phyloP scores from a whole-genome alignment of 2,113 vertebrate genomes.

The Phrynosoma blainvillii region DNA sequence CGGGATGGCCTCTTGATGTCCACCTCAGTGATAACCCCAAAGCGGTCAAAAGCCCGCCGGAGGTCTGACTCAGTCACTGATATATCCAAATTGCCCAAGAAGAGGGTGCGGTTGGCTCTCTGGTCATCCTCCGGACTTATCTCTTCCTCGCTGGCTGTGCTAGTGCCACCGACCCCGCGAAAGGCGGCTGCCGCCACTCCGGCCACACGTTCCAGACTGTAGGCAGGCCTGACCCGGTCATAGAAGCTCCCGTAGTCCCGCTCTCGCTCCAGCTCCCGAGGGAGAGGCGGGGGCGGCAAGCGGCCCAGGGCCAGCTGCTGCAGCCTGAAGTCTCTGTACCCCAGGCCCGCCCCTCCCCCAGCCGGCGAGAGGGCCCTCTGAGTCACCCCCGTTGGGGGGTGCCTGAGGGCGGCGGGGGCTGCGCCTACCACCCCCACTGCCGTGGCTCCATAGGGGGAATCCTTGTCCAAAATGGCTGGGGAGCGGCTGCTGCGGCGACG shows the following conservation, averaged over 20 bases:
- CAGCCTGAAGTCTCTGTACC: conserved; percentile 92
- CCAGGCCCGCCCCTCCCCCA: conserved; percentile 80
- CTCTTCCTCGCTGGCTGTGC: conserved; percentile 81
- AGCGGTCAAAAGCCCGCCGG: conserved; percentile 91
- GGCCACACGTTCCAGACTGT: conserved; percentile 82
- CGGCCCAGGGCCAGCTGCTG: conserved; percentile 93
- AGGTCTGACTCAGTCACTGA: conserved; percentile 91
- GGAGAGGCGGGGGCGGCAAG: conserved; percentile 89
- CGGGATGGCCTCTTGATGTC: conserved; percentile 92
- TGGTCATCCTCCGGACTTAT: conserved; percentile 97
- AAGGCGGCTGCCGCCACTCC: conserved; percentile 81
- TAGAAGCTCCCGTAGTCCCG: conserved; percentile 90
- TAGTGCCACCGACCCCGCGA: conserved; percentile 62
- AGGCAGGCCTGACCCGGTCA: conserved; percentile 88
- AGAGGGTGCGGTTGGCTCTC: conserved; percentile 94
- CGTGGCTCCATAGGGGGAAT: conserved; percentile 65
- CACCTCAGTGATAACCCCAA: conserved; percentile 96
- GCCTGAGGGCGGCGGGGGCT: conserved; percentile 80
- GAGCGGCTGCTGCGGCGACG: conserved; percentile 88
- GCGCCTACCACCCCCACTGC: conserved; percentile 72
- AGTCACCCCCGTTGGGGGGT: conserved; percentile 68
- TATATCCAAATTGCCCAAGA: conserved; percentile 95
- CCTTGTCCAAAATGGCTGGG: conserved; percentile 84
- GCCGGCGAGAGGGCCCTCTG: conserved; percentile 88
- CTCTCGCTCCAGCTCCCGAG: conserved; percentile 89